Percentiles rank a stretch among this genome's conserved stretches.
These are phyloP conservation scores for Synergus laeviventris DNA, from an alignment of 2,888 invertebrate genomes.

Conservation along the genomic window DNA sequence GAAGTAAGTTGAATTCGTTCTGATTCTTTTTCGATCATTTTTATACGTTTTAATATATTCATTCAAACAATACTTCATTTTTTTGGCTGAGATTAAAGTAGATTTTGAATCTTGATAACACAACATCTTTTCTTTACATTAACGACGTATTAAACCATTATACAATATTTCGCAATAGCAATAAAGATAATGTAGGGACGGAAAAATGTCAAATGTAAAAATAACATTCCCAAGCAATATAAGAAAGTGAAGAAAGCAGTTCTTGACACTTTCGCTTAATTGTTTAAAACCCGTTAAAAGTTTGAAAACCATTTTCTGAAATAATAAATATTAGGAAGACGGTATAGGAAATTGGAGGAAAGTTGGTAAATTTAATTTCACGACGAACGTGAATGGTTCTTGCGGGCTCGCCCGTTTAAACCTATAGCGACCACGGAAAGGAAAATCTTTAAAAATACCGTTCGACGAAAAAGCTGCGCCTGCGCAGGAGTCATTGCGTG, in stretches of 20 bases:
- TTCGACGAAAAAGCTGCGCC: constrained; percentile 70
- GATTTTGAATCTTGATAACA: not conserved
- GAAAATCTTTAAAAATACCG: constrained; percentile 73
- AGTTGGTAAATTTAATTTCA: constrained; percentile 32
- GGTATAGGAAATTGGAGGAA: constrained; percentile 21
- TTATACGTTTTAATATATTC: no score
- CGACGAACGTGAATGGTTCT: constrained; percentile 52
- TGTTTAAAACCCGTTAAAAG: not conserved
- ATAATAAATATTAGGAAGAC: constrained; percentile 23
- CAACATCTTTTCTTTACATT: constrained; percentile 9
- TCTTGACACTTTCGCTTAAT: not conserved
- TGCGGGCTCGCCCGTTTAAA: constrained; percentile 60
- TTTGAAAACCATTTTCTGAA: constrained; percentile 4
- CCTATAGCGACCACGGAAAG: constrained; percentile 62
- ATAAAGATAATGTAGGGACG: constrained; percentile 8
- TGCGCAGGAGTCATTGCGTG: constrained; percentile 57
- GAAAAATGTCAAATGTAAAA: constrained; percentile 5
- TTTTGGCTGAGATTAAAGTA: not conserved
- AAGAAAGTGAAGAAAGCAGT: constrained; percentile 17
- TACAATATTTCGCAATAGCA: not conserved
- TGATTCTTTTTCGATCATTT: not conserved
- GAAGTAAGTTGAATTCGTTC: constrained; percentile 7
- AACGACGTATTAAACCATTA: not conserved
- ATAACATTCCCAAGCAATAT: constrained; percentile 4
- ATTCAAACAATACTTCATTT: no score